A percentile compares a stretch with the other conserved stretches of the same genome.
phyloP scores from a whole-genome alignment of 2,888 invertebrate species.

The Dendrolimus houi region DNA sequence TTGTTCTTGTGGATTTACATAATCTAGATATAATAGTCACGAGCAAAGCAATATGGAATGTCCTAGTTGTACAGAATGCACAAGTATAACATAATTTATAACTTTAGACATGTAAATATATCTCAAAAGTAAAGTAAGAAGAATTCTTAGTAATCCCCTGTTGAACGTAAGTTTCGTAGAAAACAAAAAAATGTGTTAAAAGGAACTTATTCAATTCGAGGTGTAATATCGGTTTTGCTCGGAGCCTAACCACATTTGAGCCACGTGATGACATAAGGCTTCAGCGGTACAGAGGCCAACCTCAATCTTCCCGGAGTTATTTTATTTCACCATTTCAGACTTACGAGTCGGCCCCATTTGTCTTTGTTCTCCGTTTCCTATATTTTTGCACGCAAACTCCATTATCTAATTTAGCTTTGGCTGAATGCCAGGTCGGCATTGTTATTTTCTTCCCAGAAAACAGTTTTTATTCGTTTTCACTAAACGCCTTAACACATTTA shows the following conservation, averaged over 20 bases:
- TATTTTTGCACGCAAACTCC: slow-evolving; percentile 77
- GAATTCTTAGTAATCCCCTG: not conserved
- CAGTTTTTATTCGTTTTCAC: slow-evolving; percentile 64
- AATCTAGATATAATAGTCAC: no score
- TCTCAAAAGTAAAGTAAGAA: not conserved
- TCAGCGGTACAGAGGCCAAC: slow-evolving; percentile 27
- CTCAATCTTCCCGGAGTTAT: slow-evolving; percentile 59
- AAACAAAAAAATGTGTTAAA: slow-evolving; percentile 18
- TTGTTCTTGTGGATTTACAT: no score
- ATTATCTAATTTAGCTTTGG: slow-evolving; percentile 77
- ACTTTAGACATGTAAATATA: no score
- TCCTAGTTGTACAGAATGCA: no score
- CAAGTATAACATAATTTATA: no score
- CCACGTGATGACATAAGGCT: slow-evolving; percentile 37
- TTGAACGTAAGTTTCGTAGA: not conserved
- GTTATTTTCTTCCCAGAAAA: slow-evolving; percentile 64
- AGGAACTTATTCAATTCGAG: slow-evolving; percentile 23
- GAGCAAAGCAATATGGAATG: no score
- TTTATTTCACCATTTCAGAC: slow-evolving; percentile 67
- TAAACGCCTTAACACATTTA: slow-evolving; percentile 60
- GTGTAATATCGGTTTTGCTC: slow-evolving; percentile 27
- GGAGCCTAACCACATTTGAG: slow-evolving; percentile 27
- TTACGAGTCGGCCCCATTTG: slow-evolving; percentile 69
- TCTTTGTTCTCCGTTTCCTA: slow-evolving; percentile 75
- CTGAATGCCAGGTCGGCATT: slow-evolving; percentile 70